These are phyloP conservation scores for Hirundichthys speculiger DNA, from an alignment of 2,113 vertebrate species.

Conservation along the genomic window DNA sequence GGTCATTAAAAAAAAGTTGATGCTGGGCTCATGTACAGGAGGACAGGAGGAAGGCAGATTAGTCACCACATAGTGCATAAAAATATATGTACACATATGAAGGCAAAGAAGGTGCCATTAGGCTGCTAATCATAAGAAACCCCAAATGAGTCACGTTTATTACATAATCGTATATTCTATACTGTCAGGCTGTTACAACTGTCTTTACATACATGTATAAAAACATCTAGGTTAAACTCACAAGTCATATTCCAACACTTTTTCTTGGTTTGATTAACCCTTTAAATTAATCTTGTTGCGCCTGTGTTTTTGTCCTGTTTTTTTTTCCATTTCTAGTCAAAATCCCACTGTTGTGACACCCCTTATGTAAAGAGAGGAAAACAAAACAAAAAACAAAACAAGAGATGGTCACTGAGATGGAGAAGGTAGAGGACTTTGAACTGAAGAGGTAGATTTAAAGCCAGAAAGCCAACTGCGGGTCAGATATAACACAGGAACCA, in stretches of 20 bases:
- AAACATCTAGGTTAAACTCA: background rate
- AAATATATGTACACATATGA: constrained; percentile 45
- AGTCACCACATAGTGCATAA: constrained; percentile 34
- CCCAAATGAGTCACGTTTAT: too few relatives aligned
- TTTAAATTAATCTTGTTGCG: background rate
- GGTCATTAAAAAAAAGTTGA: constrained; percentile 51
- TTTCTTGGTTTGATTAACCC: background rate
- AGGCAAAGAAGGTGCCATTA: constrained; percentile 3
- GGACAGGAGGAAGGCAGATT: constrained; percentile 62
- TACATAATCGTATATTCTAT: too few relatives aligned
- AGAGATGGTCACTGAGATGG: constrained; percentile 21
- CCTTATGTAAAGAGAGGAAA: background rate
- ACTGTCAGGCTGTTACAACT: too few relatives aligned
- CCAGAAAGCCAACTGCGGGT: constrained; percentile 11
- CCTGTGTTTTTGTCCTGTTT: background rate
- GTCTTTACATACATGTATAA: too few relatives aligned
- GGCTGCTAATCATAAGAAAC: constrained; percentile 4
- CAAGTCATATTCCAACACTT: too few relatives aligned
- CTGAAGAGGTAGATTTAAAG: constrained; percentile 54
- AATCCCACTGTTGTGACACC: background rate
- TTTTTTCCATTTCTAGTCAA: background rate
- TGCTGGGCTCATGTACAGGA: constrained; percentile 49
- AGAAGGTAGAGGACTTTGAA: constrained; percentile 28
- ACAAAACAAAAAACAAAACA: too few relatives aligned
- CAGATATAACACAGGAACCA: constrained; percentile 6